Evolutionary conservation across 2,113 vertebrate genomes (phyloP).

Genomic region (Gnathonemus longibarbis): DNA sequence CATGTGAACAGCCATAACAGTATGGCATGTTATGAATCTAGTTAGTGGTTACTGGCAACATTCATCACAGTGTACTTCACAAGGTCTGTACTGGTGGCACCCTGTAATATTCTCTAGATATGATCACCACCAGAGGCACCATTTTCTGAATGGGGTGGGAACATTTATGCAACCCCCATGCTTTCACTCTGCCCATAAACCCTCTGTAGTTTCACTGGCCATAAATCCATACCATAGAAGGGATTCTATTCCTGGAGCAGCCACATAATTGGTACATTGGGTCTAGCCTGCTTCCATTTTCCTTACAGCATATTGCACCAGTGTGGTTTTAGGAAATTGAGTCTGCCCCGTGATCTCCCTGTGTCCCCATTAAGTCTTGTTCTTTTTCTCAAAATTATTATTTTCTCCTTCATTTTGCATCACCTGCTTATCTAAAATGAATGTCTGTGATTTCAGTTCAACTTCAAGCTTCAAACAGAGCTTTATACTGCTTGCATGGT

Average conservation of each 20-base stretch:
- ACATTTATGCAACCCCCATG: not conserved
- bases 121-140: not conserved
- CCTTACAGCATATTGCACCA: not conserved
- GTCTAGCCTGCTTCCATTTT: conserved; percentile 6
- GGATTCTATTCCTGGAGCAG: conserved; percentile 27
- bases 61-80: not conserved
- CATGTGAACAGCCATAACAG: not conserved
- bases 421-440: not conserved
- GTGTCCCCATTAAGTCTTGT: conserved; percentile 2
- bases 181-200: conserved; percentile 11
- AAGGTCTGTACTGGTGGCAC: not conserved
- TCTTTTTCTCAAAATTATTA: not conserved
- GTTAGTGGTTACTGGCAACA: not conserved
- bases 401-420: not conserved
- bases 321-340: not conserved
- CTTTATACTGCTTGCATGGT: not conserved
- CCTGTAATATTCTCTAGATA: not conserved
- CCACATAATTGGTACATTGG: conserved; percentile 26
- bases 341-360: not conserved
- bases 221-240: conserved; percentile 24
- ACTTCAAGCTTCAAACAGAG: not conserved
- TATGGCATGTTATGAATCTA: not conserved
- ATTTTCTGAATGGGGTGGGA: not conserved
- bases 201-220: conserved; percentile 8
- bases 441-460: not conserved